Evolutionary conservation across 92 coral and sea anemone genomes (phyloP).

Genomic region (Hydrozoanthus gracilis): DNA sequence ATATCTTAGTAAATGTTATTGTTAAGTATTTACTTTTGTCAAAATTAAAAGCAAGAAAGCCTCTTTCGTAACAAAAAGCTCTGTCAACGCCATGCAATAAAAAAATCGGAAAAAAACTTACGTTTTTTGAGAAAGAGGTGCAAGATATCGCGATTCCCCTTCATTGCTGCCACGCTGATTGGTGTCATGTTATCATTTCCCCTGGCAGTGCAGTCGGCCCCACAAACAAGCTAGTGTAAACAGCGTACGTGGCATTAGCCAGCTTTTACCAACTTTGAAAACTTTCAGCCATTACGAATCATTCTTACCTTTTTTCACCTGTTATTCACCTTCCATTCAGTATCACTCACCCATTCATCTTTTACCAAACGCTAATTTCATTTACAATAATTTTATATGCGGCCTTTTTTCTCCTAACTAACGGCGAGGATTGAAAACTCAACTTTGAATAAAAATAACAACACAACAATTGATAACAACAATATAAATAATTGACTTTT

Average conservation of each 20-base stretch:
- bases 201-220: constrained; percentile 71
- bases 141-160: constrained; percentile 78
- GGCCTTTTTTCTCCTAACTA: too few species aligned
- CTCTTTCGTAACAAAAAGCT: too few species aligned
- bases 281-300: background rate
- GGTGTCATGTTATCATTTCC: constrained; percentile 88
- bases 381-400: background rate
- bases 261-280: background rate
- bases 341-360: background rate
- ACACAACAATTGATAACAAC: too few species aligned
- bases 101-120: constrained; percentile 48
- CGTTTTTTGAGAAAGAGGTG: constrained; percentile 81
- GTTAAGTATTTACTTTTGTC: too few species aligned
- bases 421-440: too few species aligned
- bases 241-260: background rate
- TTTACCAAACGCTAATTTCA: background rate
- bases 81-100: too few species aligned
- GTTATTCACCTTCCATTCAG: background rate
- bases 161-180: constrained; percentile 74
- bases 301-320: background rate
- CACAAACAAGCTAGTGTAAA: constrained; percentile 67
- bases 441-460: too few species aligned
- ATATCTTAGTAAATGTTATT: too few species aligned
- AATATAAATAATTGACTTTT: too few species aligned
- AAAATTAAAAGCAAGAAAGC: too few species aligned